These are phyloP conservation scores for Meteorus colon DNA, from an alignment of 2,888 invertebrate species.

Conservation along the genomic window DNA sequence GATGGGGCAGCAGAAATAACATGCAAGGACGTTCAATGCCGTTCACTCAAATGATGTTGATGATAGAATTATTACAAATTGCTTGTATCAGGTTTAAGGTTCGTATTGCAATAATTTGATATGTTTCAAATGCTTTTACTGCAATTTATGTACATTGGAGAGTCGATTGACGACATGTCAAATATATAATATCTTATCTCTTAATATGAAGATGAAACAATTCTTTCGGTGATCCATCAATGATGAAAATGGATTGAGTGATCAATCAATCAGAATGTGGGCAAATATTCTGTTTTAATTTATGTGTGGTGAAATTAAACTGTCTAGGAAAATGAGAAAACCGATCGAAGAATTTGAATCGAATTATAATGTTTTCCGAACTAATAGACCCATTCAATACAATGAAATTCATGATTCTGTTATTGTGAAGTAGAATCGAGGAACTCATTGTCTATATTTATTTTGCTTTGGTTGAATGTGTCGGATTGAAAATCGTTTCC, in stretches of 20 bases:
- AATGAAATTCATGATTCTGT: no score
- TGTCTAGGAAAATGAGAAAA: no score
- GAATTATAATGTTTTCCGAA: no score
- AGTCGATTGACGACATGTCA: neutral
- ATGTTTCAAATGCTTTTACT: constrained; percentile 9
- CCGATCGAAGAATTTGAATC: no score
- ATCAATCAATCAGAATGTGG: neutral
- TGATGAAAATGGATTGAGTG: neutral
- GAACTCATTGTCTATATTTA: no score
- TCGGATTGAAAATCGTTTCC: no score
- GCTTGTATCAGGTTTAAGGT: neutral
- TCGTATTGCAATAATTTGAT: neutral
- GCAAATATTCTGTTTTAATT: neutral
- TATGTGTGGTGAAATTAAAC: neutral
- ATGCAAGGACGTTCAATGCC: no score
- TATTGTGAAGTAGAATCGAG: no score
- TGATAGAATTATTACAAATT: neutral
- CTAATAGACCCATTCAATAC: no score
- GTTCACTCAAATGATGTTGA: no score
- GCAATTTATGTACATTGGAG: constrained; percentile 19
- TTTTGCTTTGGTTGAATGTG: no score
- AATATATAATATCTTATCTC: neutral
- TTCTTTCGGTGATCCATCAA: neutral
- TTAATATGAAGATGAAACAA: neutral
- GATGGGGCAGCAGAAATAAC: neutral